Evolutionary conservation across 2,797 vertebrate genomes (phyloP).

Genomic region (Salarias fasciatus): DNA sequence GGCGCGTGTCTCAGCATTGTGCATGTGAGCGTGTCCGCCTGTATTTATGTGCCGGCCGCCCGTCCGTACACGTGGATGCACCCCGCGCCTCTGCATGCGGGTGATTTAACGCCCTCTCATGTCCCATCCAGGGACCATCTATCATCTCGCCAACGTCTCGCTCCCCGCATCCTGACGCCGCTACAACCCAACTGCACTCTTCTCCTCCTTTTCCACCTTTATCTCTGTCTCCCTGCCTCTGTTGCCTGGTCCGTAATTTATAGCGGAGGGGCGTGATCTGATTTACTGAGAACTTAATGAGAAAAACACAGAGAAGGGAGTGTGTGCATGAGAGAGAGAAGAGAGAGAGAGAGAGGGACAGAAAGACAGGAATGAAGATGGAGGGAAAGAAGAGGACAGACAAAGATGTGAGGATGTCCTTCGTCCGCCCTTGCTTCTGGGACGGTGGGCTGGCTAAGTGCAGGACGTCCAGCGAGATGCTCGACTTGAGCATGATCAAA

Average conservation of each 20-base stretch:
- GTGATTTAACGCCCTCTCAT: slow-evolving; percentile 49
- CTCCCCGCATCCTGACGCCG: slow-evolving; percentile 31
- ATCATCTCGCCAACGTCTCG: slow-evolving; percentile 38
- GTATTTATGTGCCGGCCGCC: slow-evolving; percentile 5
- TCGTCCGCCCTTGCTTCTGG: slow-evolving; percentile 73
- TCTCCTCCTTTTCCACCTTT: slow-evolving; percentile 41
- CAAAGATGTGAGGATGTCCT: slow-evolving; percentile 65
- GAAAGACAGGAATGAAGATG: slow-evolving; percentile 33
- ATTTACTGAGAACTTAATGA: slow-evolving; percentile 70
- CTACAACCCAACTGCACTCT: slow-evolving; percentile 36
- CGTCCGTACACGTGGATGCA: slow-evolving; percentile 17
- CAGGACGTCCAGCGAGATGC: slow-evolving; percentile 33
- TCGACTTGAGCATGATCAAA: slow-evolving; percentile 18
- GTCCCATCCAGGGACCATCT: slow-evolving; percentile 39
- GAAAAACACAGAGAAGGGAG: slow-evolving; percentile 41
- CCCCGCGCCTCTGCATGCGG: slow-evolving; percentile 13
- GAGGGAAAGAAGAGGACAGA: slow-evolving; percentile 36
- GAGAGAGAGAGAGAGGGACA: slow-evolving; percentile 5
- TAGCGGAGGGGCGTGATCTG: slow-evolving; percentile 65
- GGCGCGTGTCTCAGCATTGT: background rate
- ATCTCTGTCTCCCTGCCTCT: slow-evolving; percentile 37
- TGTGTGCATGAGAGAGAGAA: slow-evolving; percentile 11
- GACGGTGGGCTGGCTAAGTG: slow-evolving; percentile 62
- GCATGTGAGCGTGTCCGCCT: background rate
- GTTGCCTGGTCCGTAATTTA: slow-evolving; percentile 61